Evolutionary conservation across 1,140 invertebrate species (phyloP).

Genomic region (Oedothorax gibbosus): DNA sequence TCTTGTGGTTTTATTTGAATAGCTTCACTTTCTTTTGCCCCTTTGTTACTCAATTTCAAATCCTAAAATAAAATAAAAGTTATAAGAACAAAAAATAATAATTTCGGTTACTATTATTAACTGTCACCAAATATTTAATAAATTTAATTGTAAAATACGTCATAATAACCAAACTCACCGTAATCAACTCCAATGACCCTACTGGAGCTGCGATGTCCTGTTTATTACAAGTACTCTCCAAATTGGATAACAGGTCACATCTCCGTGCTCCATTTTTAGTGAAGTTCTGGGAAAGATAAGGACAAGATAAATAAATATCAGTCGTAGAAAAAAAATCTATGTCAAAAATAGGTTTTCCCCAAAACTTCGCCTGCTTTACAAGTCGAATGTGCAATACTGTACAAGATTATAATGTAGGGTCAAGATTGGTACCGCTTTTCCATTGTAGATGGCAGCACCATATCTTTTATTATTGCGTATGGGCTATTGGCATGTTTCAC

Average conservation of each 20-base stretch:
- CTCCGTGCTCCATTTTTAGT: not conserved
- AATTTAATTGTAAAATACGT: not conserved
- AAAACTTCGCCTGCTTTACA: not conserved
- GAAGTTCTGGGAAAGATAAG: not conserved
- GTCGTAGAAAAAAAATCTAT: not conserved
- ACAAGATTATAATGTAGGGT: not conserved
- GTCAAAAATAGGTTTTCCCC: not conserved
- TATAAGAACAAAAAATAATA: not conserved
- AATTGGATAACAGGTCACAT: slow-evolving; percentile 24
- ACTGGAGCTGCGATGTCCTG: not conserved
- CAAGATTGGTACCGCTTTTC: not conserved
- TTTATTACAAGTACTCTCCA: slow-evolving; percentile 9
- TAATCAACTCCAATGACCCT: not conserved
- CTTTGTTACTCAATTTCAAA: slow-evolving; percentile 58
- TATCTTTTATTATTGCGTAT: not conserved
- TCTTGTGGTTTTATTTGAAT: slow-evolving; percentile 65
- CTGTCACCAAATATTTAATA: not conserved
- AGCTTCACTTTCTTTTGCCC: slow-evolving; percentile 59
- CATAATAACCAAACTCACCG: slow-evolving; percentile 8
- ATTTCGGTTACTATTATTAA: not conserved
- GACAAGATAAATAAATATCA: not conserved
- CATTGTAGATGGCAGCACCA: not conserved
- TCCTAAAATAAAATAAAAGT: slow-evolving; percentile 30
- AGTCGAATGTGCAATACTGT: not conserved
- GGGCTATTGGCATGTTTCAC: not conserved